Base-by-base conservation (phyloP, 2,888 invertebrate genomes). In the Capitulum mitella region DNA sequence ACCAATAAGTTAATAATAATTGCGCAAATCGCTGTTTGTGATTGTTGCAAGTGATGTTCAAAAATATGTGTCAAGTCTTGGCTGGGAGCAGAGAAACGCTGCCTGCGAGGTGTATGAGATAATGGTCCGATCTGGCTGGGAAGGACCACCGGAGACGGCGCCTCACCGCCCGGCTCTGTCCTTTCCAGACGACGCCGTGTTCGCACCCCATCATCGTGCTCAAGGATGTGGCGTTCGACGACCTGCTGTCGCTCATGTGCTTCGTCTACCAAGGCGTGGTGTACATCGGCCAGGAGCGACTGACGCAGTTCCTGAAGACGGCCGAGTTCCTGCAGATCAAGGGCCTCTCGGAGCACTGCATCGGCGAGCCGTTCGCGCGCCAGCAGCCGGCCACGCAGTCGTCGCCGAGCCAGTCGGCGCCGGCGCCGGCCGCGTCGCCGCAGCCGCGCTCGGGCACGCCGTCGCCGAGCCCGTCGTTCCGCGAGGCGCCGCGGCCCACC, bases 261-360 rank as follows among this genome's bases (percentile, higher is more conserved):
- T 91, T 83, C 79, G 91, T 91, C 89, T 91, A 91, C 83, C 91
- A 91, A 85, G 91, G 91, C 79, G 91, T 91, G 85, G 91, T 91
- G 0, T 89, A 90, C 83, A 90, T 91, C 81, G 89, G 90, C 82
- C 90, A 91, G 83, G 90, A 90, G 82, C 89, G 90, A 83, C 83
- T 91, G 80, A 87, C 89, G 78, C 90, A 90, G 26, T 91, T 91
- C 84, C 85, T 91, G 78, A 89, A 90, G 83, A 91, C 91, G 19
- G 91, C 91, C 46, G 90, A 90, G 83, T 86, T 91, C 74, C 85
- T 91, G 76, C 91, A 91, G 87, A 90, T 91, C 19, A 89, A 90
- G 83, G 91, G 91, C 37, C 85, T 91, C 51, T 89, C 89, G 79
- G 89, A 82, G 77, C 82, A 82, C 79, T 80, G 74, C 81, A 82